Evolutionary conservation across 2,888 invertebrate species (phyloP).

Genomic region (Metopia argyrocephala): DNA sequence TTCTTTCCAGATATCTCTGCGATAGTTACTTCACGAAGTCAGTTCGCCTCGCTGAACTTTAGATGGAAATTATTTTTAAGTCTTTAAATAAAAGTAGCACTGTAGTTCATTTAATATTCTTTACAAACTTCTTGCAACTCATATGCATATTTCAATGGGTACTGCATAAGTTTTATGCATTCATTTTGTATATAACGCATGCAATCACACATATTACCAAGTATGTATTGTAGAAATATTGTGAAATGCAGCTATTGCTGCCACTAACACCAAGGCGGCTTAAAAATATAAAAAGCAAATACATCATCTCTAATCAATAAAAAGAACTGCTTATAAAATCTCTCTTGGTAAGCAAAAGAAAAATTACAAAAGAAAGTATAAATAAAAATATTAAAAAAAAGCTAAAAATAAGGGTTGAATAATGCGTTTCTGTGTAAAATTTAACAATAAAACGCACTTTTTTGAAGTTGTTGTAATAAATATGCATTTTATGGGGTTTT

Average conservation of each 20-base stretch:
- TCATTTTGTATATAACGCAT: conserved; percentile 58
- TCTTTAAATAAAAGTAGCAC: too few species aligned
- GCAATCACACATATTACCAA: conserved; percentile 62
- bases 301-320: conserved; percentile 43
- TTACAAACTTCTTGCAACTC: too few species aligned
- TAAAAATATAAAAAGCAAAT: conserved; percentile 40
- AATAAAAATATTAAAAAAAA: neutral
- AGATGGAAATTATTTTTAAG: too few species aligned
- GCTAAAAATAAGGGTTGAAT: conserved; percentile 47
- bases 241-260: conserved; percentile 7
- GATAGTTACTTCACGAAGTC: too few species aligned
- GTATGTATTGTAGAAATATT: conserved; percentile 51
- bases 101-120: too few species aligned
- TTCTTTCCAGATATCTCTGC: too few species aligned
- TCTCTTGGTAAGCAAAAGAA: neutral
- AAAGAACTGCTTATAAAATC: neutral
- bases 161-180: conserved; percentile 29
- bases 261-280: neutral
- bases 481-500: conserved; percentile 38
- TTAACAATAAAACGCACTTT: conserved; percentile 61
- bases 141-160: neutral
- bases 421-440: conserved; percentile 59
- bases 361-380: neutral
- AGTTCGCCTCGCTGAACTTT: too few species aligned
- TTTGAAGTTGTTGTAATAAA: conserved; percentile 5